Base-by-base conservation (phyloP, 1,140 invertebrate genomes). In the Homalodisca vitripennis region DNA sequence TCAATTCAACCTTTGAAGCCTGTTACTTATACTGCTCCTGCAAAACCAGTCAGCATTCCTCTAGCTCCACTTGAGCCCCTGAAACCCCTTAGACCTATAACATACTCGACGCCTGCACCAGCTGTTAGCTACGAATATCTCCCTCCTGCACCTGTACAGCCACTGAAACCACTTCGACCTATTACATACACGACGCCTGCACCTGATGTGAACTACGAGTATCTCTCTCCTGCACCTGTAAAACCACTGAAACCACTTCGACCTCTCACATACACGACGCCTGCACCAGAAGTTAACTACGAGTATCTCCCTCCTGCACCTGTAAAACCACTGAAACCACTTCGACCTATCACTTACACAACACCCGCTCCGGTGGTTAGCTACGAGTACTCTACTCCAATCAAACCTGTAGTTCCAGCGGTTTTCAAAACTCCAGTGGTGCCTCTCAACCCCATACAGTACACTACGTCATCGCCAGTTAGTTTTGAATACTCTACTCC, bases 21-120 rank as follows among this genome's bases (percentile, higher is more conserved):
- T 6, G 41, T 71, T 0, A 31, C 22, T 26, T 70, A 72, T 20
- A 24, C 53, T 17, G 70, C 75, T 31, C 73, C 75, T 14, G 70
- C 66, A 22, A 6, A 22, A 27, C 22, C 2, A n/a, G 10, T 27
- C 14, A 30, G 27, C 10, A 22, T 14, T 26, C 22, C 26, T 13
- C 29, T 27, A 10, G 2, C 29, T 13, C 55, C 55, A 2, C 55
- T 26, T 27, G 55, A 22, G 29, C 55, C 55, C 14, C 6, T 41
- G 6, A 6, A 41, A 17, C 34, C 34, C 6, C 34, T 41, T 6
- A 41, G 34, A 41, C 34, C 34, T 10, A 6, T 41, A 6, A 10
- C 34, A 6, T 41, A 41, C 3, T 30, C 29, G 13, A 64, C 68
- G 14, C 68, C 68, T 12, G 68, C 68, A 20, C 68, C 68, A 47